Evolutionary conservation across 2,797 vertebrate species (phyloP).

Genomic region (Dendrocincla fuliginosa): DNA sequence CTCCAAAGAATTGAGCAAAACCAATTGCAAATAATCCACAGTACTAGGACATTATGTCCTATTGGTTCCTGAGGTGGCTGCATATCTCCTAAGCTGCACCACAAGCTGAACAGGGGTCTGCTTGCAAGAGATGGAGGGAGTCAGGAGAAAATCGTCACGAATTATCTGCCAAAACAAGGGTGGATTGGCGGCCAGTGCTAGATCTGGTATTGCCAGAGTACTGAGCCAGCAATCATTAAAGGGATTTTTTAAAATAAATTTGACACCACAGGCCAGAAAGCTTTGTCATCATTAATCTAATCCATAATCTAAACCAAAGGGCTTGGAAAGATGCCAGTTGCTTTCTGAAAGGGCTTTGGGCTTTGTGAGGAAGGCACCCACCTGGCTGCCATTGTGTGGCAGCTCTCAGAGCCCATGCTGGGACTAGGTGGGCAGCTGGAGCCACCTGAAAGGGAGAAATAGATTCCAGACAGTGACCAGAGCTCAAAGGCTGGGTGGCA

Average conservation of each 20-base stretch:
- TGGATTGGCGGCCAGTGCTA: background rate
- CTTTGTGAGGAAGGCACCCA: background rate
- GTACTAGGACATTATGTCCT: background rate
- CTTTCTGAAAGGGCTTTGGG: background rate
- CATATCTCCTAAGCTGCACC: background rate
- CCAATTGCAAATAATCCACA: background rate
- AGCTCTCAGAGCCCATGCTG: background rate
- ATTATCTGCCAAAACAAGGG: background rate
- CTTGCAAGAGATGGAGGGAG: background rate
- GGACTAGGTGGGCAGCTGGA: background rate
- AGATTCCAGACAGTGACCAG: background rate
- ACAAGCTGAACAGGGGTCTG: background rate
- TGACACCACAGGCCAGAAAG: background rate
- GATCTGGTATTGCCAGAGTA: background rate
- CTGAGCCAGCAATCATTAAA: background rate
- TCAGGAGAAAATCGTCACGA: background rate
- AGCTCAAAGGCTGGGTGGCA: background rate
- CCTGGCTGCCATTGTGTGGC: background rate
- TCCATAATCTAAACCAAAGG: background rate
- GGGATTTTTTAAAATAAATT: background rate
- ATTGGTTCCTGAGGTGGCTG: background rate
- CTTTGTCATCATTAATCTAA: background rate
- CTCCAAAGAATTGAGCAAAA: background rate
- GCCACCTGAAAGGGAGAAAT: background rate
- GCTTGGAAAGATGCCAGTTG: background rate